Conservation (phyloP, 2,797 vertebrate genomes). For the Chelmon rostratus region DNA sequence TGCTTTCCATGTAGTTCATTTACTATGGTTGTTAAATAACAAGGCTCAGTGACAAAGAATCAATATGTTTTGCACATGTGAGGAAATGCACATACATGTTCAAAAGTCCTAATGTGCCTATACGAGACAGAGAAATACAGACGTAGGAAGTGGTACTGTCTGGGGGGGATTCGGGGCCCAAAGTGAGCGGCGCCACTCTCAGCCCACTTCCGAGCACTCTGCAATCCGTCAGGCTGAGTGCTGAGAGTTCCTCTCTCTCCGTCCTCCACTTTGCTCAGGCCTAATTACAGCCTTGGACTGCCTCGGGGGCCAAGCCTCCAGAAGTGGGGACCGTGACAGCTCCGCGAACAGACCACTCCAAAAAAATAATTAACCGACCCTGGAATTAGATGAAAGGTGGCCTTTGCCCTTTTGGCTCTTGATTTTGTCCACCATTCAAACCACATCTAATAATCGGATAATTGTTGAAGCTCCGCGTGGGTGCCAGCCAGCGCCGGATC, state of each 20-base stretch:
- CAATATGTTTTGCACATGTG: slow-evolving; percentile 21
- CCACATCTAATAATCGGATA: slow-evolving; percentile 67
- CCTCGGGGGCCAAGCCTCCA: slow-evolving; percentile 69
- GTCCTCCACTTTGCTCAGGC: slow-evolving; percentile 70
- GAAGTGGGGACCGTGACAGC: slow-evolving; percentile 71
- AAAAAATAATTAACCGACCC: slow-evolving; percentile 65
- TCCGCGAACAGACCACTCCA: slow-evolving; percentile 63
- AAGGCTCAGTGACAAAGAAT: slow-evolving; percentile 3
- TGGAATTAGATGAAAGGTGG: slow-evolving; percentile 75
- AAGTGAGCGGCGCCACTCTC: slow-evolving; percentile 74
- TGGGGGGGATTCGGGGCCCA: slow-evolving; percentile 48
- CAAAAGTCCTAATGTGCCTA: slow-evolving; percentile 25
- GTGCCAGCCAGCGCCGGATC: slow-evolving; percentile 58
- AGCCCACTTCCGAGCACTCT: slow-evolving; percentile 73
- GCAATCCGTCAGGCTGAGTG: slow-evolving; percentile 77
- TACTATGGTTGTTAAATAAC: neutral
- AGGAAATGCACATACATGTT: slow-evolving; percentile 35
- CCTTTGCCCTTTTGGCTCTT: slow-evolving; percentile 56
- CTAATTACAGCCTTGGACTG: slow-evolving; percentile 78
- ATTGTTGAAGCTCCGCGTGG: slow-evolving; percentile 43
- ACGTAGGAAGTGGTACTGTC: slow-evolving; percentile 60
- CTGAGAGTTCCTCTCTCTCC: slow-evolving; percentile 74
- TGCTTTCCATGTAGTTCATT: neutral
- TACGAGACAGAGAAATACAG: slow-evolving; percentile 51
- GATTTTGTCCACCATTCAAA: slow-evolving; percentile 60